Percentiles rank a stretch among this genome's conserved stretches.
Conservation (phyloP, 1,140 invertebrate species). For the Penaeus vannamei region DNA sequence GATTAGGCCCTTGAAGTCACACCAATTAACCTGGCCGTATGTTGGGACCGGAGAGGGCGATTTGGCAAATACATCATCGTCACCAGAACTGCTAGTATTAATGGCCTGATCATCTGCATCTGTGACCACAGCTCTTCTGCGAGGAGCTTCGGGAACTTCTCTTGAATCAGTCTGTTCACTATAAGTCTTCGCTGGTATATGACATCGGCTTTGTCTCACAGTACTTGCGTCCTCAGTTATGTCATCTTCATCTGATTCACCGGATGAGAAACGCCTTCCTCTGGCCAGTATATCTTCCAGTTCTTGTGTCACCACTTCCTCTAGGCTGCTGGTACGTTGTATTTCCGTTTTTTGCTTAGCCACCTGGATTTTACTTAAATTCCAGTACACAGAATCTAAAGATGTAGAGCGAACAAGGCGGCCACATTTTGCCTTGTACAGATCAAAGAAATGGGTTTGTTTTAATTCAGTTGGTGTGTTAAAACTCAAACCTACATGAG, state of each 20-base stretch:
- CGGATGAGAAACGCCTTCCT: slow-evolving; percentile 29
- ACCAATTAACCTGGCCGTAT: slow-evolving; percentile 42
- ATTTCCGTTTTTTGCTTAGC: slow-evolving; percentile 29
- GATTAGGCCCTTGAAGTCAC: slow-evolving; percentile 53
- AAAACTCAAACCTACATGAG: slow-evolving; percentile 43
- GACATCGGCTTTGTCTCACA: background rate
- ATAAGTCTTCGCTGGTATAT: background rate
- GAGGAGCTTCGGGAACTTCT: background rate
- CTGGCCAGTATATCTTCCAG: slow-evolving; percentile 53
- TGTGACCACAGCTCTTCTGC: background rate
- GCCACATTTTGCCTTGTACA: slow-evolving; percentile 49
- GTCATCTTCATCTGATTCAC: slow-evolving; percentile 38
- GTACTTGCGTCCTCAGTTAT: background rate
- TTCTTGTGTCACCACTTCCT: slow-evolving; percentile 52
- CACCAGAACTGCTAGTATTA: slow-evolving; percentile 6
- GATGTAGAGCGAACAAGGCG: slow-evolving; percentile 45
- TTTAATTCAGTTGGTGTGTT: slow-evolving; percentile 2
- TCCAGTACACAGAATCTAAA: slow-evolving; percentile 42
- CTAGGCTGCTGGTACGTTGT: slow-evolving; percentile 57
- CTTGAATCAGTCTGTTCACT: background rate
- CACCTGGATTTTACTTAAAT: slow-evolving; percentile 21
- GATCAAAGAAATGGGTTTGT: slow-evolving; percentile 44
- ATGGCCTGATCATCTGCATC: background rate
- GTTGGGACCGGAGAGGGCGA: slow-evolving; percentile 30
- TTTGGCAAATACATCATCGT: slow-evolving; percentile 49